Percentiles rank a stretch among this genome's conserved stretches.
Conservation (phyloP, 2,113 vertebrate species). For the Callipepla californica region DNA sequence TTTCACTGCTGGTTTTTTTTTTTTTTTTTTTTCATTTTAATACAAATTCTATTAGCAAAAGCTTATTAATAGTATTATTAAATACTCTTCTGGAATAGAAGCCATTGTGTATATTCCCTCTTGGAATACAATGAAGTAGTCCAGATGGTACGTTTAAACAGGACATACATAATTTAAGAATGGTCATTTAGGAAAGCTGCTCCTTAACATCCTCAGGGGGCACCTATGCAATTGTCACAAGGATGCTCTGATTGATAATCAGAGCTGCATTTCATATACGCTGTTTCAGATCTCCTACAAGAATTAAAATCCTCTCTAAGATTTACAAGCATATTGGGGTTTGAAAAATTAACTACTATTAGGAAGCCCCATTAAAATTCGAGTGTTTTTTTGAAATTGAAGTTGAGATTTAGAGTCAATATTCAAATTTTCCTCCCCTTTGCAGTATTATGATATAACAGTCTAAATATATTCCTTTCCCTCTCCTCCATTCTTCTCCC, state of each 20-base stretch:
- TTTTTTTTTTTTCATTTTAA: constrained; percentile 55
- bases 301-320: constrained; percentile 39
- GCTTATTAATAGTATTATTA: constrained; percentile 80
- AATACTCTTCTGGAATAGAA: constrained; percentile 74
- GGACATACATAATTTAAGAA: constrained; percentile 84
- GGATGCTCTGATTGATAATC: constrained; percentile 67
- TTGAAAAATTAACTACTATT: constrained; percentile 68
- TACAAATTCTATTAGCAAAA: constrained; percentile 76
- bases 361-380: constrained; percentile 17
- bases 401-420: constrained; percentile 4
- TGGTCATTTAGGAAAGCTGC: constrained; percentile 80
- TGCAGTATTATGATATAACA: not conserved
- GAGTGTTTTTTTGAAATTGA: constrained; percentile 14
- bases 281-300: constrained; percentile 1
- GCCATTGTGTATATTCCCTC: constrained; percentile 64
- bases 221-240: constrained; percentile 54
- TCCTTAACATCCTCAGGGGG: constrained; percentile 78
- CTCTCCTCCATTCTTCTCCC: not conserved
- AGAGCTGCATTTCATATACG: constrained; percentile 23
- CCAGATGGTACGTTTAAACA: constrained; percentile 83
- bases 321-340: constrained; percentile 54
- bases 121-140: constrained; percentile 64
- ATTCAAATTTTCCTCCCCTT: not conserved
- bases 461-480: not conserved
- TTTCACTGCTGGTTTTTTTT: constrained; percentile 59